These are phyloP conservation scores for Craseonycteris thonglongyai DNA, from an alignment of 2,113 vertebrate genomes.

Conservation along the genomic window DNA sequence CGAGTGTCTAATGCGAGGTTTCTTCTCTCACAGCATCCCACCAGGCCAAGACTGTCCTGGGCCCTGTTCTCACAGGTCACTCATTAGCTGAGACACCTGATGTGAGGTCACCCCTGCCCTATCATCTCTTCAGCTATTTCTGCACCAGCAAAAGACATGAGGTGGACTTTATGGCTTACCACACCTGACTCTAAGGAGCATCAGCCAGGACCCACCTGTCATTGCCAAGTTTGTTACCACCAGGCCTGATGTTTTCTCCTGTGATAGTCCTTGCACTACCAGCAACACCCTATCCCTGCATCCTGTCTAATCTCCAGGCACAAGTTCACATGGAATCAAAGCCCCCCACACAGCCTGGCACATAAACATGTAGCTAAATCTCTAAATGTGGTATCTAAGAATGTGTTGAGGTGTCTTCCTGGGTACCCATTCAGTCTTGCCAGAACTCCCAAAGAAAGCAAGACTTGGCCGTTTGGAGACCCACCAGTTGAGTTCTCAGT, in stretches of 20 bases:
- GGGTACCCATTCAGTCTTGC: not conserved
- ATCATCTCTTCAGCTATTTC: too few relatives aligned
- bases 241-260: rapidly evolving
- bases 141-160: rapidly evolving
- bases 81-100: rapidly evolving
- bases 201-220: rapidly evolving
- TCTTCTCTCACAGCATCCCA: not conserved
- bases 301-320: not conserved
- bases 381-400: too few relatives aligned
- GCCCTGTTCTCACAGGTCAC: too few relatives aligned
- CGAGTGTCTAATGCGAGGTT: not conserved
- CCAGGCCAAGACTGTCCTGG: not conserved
- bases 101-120: not conserved
- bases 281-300: rapidly evolving
- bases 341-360: rapidly evolving
- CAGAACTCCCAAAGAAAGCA: not conserved
- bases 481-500: not conserved
- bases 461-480: not conserved
- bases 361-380: too few relatives aligned
- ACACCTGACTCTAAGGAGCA: rapidly evolving
- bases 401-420: rapidly evolving
- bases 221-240: rapidly evolving
- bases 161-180: rapidly evolving
- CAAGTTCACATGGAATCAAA: not conserved
- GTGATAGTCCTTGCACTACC: rapidly evolving